phyloP scores from a whole-genome alignment of 2,888 invertebrate species.

The Phymatocera aterrima region DNA sequence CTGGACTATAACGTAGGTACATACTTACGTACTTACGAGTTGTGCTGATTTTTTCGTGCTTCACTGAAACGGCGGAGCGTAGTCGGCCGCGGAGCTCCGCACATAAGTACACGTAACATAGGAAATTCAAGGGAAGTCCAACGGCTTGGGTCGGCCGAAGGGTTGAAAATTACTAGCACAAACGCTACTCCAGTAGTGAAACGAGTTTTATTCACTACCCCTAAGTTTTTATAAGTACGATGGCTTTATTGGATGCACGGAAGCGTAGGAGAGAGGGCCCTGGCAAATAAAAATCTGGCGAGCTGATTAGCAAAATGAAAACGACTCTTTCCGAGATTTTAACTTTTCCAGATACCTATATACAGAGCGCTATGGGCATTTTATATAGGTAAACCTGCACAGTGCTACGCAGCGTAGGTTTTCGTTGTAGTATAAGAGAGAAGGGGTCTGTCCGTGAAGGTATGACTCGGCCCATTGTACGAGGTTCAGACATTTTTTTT shows the following conservation, averaged over 20 bases:
- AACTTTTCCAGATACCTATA: conserved; percentile 51
- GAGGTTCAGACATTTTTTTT: not conserved
- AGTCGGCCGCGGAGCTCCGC: too few relatives aligned
- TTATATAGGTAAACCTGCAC: not conserved
- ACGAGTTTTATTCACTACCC: conserved; percentile 1
- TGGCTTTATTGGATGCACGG: conserved; percentile 56
- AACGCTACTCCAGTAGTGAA: too few relatives aligned
- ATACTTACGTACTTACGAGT: too few relatives aligned
- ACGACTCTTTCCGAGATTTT: conserved; percentile 60
- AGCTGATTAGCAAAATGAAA: conserved; percentile 50
- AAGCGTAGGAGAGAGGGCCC: conserved; percentile 38
- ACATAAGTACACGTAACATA: too few relatives aligned
- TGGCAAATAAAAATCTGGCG: conserved; percentile 45
- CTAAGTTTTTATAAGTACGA: conserved; percentile 38
- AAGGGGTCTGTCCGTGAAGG: not conserved
- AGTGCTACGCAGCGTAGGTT: not conserved
- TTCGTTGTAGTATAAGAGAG: not conserved
- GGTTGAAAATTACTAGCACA: conserved; percentile 27
- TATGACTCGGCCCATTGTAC: conserved; percentile 6
- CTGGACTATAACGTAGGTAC: too few relatives aligned
- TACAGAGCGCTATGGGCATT: not conserved
- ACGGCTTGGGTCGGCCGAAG: not conserved
- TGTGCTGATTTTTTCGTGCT: too few relatives aligned
- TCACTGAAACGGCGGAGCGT: too few relatives aligned
- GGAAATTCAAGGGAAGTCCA: not conserved